Conservation (phyloP, 53 echinoderm and acorn worm species). For the Paracentrotus lividus region DNA sequence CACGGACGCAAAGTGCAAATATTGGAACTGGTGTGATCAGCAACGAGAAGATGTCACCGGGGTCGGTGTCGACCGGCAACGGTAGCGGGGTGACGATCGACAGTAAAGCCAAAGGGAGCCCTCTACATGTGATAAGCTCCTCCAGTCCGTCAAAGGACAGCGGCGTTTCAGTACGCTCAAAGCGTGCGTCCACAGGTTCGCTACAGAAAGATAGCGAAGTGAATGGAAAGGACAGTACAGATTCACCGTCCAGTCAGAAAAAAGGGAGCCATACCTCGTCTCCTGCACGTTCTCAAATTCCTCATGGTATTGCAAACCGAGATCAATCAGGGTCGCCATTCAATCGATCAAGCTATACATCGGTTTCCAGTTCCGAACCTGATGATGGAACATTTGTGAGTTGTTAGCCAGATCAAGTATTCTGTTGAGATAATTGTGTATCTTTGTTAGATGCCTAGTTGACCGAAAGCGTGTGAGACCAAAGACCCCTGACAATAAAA, state of each 20-base stretch:
- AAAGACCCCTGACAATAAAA: no score
- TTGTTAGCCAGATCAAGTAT: constrained; percentile 55
- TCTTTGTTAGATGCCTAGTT: not conserved
- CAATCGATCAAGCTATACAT: constrained; percentile 87
- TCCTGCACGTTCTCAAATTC: constrained; percentile 65
- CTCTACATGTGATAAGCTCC: constrained; percentile 56
- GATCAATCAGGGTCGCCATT: constrained; percentile 63
- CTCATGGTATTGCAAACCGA: constrained; percentile 53
- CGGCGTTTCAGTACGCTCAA: constrained; percentile 79
- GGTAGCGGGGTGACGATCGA: constrained; percentile 35
- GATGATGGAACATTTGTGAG: constrained; percentile 95
- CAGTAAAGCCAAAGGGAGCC: constrained; percentile 63
- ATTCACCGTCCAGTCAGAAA: constrained; percentile 76
- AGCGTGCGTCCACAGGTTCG: constrained; percentile 92
- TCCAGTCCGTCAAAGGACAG: constrained; percentile 82
- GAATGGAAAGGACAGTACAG: constrained; percentile 74
- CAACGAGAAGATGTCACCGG: constrained; percentile 63
- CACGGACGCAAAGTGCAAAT: constrained; percentile 95
- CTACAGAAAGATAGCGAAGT: constrained; percentile 85
- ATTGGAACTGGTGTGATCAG: constrained; percentile 55
- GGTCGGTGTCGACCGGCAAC: constrained; percentile 64
- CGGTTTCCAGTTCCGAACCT: constrained; percentile 92
- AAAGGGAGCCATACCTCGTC: constrained; percentile 66
- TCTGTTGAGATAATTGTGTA: not conserved
- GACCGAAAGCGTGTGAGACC: no score